Base-by-base conservation (phyloP, 2,113 vertebrate species). In the Aix galericulata region DNA sequence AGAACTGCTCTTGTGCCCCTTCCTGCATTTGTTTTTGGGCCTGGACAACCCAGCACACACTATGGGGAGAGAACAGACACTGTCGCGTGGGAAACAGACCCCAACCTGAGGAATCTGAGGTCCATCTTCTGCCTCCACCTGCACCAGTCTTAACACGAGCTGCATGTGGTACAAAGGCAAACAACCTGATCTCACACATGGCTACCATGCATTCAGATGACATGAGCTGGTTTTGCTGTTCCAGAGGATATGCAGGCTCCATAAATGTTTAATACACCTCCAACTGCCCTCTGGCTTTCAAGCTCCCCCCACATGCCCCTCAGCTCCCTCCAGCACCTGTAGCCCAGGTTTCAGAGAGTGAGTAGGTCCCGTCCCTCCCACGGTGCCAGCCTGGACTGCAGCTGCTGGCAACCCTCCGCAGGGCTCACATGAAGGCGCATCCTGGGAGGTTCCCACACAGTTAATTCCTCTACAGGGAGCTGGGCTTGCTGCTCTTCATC, bases 81-180 rank as follows among this genome's bases (percentile, higher is more conserved):
- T 20, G 63, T 66, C 26, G 52, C 40, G 32, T 13, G 34, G 42
- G n/a, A 25, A 87, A 79, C 34, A 83, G 42, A 68, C 11, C 23
- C 25, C 52, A 34, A 27, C 46, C 48, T n/a, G 52, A 67, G 44
- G 64, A 74, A 40, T 13, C 32, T 21, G 23, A 76, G 59, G 26
- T 64, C 48, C 74, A 29, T 81, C 29, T 59, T 80, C 68, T 6
- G n/a, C 44, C n/a, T 62, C 18, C 11, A 29, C 4, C 6, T 8
- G 22, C 48, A 18, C 23, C 36, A 46, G 48, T 13, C 26, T 0
- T 0, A 44, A 27, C 8, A 69, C 13, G n/a, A 58, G 55, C 64
- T 83, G 68, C 66, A 55, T 25, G 46, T 27, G 69, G 42, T 8
- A 23, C 3, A 4, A 42, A 18, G 26, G n/a, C 44, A 89, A 78